Percentiles rank a stretch among this genome's conserved stretches.
Conservation (phyloP, 2,888 invertebrate species). For the Drosophila testacea region DNA sequence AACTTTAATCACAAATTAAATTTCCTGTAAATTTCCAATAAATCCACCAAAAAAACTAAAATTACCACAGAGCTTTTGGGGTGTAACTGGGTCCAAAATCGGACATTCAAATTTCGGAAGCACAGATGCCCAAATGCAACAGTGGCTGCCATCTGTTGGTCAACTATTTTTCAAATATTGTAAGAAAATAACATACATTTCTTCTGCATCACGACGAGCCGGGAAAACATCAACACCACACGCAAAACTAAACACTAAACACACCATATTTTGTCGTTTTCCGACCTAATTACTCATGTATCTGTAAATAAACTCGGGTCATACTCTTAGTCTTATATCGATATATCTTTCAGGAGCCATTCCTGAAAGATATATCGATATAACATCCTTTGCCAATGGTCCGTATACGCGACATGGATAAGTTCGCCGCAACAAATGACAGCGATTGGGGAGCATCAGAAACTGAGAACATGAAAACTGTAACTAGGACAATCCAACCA, state of each 20-base stretch:
- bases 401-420: constrained; percentile 40
- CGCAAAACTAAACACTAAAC: too few species aligned
- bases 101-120: too few species aligned
- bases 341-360: too few species aligned
- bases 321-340: constrained; percentile 53
- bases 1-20: too few species aligned
- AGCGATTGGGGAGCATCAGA: background rate
- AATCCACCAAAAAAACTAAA: too few species aligned
- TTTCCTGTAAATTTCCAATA: too few species aligned
- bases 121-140: too few species aligned
- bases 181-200: too few species aligned
- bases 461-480: constrained; percentile 45
- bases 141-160: too few species aligned
- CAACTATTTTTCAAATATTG: too few species aligned
- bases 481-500: constrained; percentile 58
- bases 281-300: constrained; percentile 60
- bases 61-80: too few species aligned
- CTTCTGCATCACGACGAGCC: background rate
- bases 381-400: constrained; percentile 41
- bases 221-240: background rate
- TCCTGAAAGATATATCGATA: constrained; percentile 54
- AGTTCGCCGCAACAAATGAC: constrained; percentile 29
- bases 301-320: constrained; percentile 19
- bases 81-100: too few species aligned
- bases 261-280: constrained; percentile 1